Evolutionary conservation across 1,140 invertebrate genomes (phyloP).

Genomic region (Cardiocondyla obscurior): DNA sequence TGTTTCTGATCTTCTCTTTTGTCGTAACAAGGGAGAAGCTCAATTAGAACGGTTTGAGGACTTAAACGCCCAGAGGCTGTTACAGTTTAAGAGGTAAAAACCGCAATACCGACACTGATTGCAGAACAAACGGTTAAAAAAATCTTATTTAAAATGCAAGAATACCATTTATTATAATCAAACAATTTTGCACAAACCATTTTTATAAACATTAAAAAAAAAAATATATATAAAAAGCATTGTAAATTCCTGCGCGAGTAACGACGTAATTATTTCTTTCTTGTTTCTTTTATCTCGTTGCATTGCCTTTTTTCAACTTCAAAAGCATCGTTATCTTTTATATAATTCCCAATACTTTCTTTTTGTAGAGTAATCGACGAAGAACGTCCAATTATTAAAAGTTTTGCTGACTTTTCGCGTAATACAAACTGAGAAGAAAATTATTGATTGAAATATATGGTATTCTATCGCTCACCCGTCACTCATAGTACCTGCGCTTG

Average conservation of each 20-base stretch:
- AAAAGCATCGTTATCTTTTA: background rate
- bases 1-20: conserved; percentile 82
- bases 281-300: conserved; percentile 21
- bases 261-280: background rate
- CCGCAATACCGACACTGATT: conserved; percentile 51
- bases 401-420: too few species aligned
- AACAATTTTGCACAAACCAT: background rate
- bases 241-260: background rate
- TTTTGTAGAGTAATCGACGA: background rate
- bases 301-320: background rate
- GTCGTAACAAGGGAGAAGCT: conserved; percentile 82
- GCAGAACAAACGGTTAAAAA: too few species aligned
- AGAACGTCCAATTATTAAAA: too few species aligned
- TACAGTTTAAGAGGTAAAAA: conserved; percentile 70
- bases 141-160: conserved; percentile 25
- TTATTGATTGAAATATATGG: conserved; percentile 15
- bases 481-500: background rate
- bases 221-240: too few species aligned
- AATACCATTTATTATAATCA: background rate
- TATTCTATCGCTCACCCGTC: conserved; percentile 13
- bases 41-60: conserved; percentile 83
- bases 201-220: too few species aligned
- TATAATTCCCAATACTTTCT: background rate
- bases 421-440: background rate
- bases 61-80: conserved; percentile 83